Base-by-base conservation (phyloP, 2,113 vertebrate species). In the Macheiramphus alcinus region DNA sequence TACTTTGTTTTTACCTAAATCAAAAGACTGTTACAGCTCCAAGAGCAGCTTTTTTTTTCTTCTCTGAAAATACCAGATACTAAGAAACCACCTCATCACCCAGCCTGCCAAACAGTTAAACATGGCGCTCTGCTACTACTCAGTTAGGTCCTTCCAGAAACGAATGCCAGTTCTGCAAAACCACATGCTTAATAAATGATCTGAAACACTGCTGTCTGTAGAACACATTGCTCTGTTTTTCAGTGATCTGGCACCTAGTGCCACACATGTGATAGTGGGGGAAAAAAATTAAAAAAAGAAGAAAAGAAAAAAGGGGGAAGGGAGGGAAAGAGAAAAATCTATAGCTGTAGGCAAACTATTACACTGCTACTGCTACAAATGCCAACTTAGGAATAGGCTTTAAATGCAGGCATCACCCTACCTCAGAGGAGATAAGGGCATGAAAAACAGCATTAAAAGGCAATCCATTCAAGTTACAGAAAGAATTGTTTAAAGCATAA, bases 391-490 rank as follows among this genome's bases (percentile, higher is more conserved):
- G 26, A 74, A 73, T 0, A 70, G 13, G 19, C 42, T 70, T 86
- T 58, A 93, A 80, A 90, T 7, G 19, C 16, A 65, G 21, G 5
- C 19, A 70, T 76, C 5, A 53, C 2, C 10, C 25, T 58, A 12
- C 19, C 34, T 89, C 70, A 55, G 29, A 70, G n/a, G 18, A 58
- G 20, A 36, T 3, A 8, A 53, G 2, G 10, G 29, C 0, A 0
- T 42, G 42, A 85, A 96, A 90, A 79, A 20, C 15, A 88, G 19
- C 32, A 73, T 32, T 73, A 83, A 73, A 91, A 83, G 32, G 15
- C 22, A 79, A 81, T 63, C 26, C 36, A 67, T 31, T 79, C 16
- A 52, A 29, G 15, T 61, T 52, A 63, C 10, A 72, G 7, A 52
- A 93, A 71, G 3, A 75, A 48, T 16, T 81, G n/a, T 32, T 71